Evolutionary conservation across 2,113 vertebrate species (phyloP).

Genomic region (Myxocyprinus asiaticus): DNA sequence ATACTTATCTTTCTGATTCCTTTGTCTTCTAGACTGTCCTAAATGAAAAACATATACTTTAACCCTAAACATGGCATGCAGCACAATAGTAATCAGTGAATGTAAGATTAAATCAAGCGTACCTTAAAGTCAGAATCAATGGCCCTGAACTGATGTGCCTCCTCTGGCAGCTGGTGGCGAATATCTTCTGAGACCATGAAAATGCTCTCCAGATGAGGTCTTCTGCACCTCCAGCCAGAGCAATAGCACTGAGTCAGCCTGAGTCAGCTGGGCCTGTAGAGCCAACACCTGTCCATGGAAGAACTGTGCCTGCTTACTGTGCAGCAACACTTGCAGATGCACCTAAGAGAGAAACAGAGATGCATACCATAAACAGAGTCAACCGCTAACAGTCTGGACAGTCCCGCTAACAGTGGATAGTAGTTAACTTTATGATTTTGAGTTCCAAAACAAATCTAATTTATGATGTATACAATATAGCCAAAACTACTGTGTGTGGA

Average conservation of each 20-base stretch:
- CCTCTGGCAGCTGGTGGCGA: slow-evolving; percentile 75
- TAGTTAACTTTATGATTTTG: no score
- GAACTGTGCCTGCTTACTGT: slow-evolving; percentile 77
- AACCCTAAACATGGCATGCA: no score
- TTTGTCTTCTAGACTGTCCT: no score
- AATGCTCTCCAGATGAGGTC: slow-evolving; percentile 80
- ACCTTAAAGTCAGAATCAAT: slow-evolving; percentile 84
- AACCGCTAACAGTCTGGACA: neutral
- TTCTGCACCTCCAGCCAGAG: slow-evolving; percentile 82
- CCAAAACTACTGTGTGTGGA: no score
- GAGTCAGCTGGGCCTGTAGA: slow-evolving; percentile 76
- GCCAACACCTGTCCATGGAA: slow-evolving; percentile 76
- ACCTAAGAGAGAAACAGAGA: slow-evolving; percentile 64
- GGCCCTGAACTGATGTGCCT: slow-evolving; percentile 71
- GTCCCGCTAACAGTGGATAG: no score
- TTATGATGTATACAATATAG: no score
- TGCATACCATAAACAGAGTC: neutral
- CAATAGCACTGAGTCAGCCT: slow-evolving; percentile 74
- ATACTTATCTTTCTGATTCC: no score
- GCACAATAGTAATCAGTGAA: no score
- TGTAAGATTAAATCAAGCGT: neutral
- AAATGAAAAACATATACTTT: no score
- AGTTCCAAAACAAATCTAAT: no score
- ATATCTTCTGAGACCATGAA: slow-evolving; percentile 82
- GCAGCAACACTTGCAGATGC: slow-evolving; percentile 80